Percentiles rank a stretch among this genome's conserved stretches.
Conservation (phyloP, 2,113 vertebrate genomes). For the Cavia porcellus region DNA sequence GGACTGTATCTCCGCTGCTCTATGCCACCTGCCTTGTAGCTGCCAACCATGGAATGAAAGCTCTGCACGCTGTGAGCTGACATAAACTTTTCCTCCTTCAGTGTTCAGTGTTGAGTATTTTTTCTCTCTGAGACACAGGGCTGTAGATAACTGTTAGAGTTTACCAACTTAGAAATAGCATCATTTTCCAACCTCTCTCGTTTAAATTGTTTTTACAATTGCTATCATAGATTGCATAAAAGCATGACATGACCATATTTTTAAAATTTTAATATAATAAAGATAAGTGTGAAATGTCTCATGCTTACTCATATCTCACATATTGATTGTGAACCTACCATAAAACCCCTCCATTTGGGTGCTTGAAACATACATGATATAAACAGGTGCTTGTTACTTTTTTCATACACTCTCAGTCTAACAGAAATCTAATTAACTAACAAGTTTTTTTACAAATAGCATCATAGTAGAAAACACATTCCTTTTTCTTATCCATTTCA, state of each 20-base stretch:
- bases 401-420: not conserved
- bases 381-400: not conserved
- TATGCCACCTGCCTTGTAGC: not conserved
- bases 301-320: not conserved
- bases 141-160: not conserved
- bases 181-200: not conserved
- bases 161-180: not conserved
- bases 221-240: not conserved
- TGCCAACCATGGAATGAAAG: not conserved
- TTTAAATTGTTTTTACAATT: slow-evolving; percentile 2
- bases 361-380: not conserved
- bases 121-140: not conserved
- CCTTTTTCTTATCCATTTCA: not conserved
- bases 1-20: not conserved
- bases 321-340: slow-evolving; percentile 6
- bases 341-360: not conserved
- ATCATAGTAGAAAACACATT: not conserved
- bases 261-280: slow-evolving; percentile 9
- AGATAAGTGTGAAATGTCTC: not conserved
- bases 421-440: not conserved
- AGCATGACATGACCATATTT: not conserved
- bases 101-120: not conserved
- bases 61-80: not conserved
- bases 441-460: not conserved
- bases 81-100: not conserved